A percentile compares a stretch with the other conserved stretches of the same genome.
These are phyloP conservation scores for Psittacula echo DNA, from an alignment of 2,797 vertebrate genomes.

Conservation along the genomic window DNA sequence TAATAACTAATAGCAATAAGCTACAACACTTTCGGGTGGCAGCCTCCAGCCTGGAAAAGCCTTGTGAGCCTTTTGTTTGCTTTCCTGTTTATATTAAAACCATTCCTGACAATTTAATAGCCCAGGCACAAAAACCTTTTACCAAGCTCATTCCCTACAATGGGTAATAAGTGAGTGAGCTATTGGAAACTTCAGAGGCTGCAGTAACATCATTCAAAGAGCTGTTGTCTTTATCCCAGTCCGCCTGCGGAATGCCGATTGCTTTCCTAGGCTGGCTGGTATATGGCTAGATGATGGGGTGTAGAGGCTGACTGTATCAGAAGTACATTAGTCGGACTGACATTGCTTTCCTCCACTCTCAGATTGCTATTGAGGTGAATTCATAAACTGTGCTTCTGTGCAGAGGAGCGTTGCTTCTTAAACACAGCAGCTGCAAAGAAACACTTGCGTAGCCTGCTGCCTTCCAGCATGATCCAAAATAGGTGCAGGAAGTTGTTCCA, in stretches of 20 bases:
- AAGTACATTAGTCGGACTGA: not conserved
- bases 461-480: not conserved
- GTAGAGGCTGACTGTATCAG: not conserved
- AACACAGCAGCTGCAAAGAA: constrained; percentile 23
- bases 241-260: not conserved
- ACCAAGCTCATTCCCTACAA: not conserved
- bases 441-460: not conserved
- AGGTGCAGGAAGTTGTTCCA: not conserved
- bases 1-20: not conserved
- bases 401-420: not conserved
- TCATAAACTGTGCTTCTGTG: not conserved
- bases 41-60: not conserved
- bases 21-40: not conserved
- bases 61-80: not conserved
- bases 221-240: not conserved
- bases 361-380: not conserved
- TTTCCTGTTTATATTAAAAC: not conserved
- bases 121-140: constrained; percentile 21
- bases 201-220: not conserved
- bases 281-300: not conserved
- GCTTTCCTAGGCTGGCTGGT: not conserved
- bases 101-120: constrained; percentile 25
- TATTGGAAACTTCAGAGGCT: constrained; percentile 24
- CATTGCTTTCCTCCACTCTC: not conserved
- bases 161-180: not conserved